These are phyloP conservation scores for Dryocosmus kuriphilus DNA, from an alignment of 2,888 invertebrate genomes.

Conservation along the genomic window DNA sequence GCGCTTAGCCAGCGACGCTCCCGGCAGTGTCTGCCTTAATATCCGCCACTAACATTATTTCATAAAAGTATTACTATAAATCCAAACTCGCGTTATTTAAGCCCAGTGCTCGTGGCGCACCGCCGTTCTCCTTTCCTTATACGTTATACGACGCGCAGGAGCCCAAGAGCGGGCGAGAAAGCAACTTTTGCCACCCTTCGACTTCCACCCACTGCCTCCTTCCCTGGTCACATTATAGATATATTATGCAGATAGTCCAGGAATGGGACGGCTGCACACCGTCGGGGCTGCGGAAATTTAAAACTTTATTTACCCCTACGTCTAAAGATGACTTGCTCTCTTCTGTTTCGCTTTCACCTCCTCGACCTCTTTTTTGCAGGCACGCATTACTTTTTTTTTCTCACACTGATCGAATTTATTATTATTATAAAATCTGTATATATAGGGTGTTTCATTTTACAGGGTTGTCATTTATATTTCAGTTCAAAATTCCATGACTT, in stretches of 20 bases:
- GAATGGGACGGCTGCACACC: slow-evolving; percentile 60
- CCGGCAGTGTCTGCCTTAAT: slow-evolving; percentile 76
- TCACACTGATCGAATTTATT: slow-evolving; percentile 47
- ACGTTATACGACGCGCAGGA: slow-evolving; percentile 50
- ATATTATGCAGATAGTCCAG: slow-evolving; percentile 71
- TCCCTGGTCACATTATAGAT: slow-evolving; percentile 69
- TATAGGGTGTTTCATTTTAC: too few relatives aligned
- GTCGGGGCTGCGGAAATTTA: slow-evolving; percentile 71
- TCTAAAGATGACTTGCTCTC: slow-evolving; percentile 62
- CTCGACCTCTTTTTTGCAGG: slow-evolving; percentile 48
- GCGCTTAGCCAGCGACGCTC: slow-evolving; percentile 69
- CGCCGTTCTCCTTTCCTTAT: slow-evolving; percentile 64
- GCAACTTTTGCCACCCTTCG: slow-evolving; percentile 69
- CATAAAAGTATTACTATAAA: slow-evolving; percentile 78
- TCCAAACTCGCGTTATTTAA: slow-evolving; percentile 77
- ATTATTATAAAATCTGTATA: too few relatives aligned
- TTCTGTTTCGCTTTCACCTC: slow-evolving; percentile 48
- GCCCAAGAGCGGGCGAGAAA: slow-evolving; percentile 58
- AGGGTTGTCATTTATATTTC: too few relatives aligned
- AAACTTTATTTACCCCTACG: slow-evolving; percentile 74
- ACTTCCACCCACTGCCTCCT: slow-evolving; percentile 56
- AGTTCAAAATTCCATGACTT: too few relatives aligned
- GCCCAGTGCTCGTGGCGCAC: slow-evolving; percentile 64
- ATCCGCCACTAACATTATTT: slow-evolving; percentile 78
- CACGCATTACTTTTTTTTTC: slow-evolving; percentile 49